phyloP scores from a whole-genome alignment of 2,113 vertebrate genomes.

The Vimba vimba region DNA sequence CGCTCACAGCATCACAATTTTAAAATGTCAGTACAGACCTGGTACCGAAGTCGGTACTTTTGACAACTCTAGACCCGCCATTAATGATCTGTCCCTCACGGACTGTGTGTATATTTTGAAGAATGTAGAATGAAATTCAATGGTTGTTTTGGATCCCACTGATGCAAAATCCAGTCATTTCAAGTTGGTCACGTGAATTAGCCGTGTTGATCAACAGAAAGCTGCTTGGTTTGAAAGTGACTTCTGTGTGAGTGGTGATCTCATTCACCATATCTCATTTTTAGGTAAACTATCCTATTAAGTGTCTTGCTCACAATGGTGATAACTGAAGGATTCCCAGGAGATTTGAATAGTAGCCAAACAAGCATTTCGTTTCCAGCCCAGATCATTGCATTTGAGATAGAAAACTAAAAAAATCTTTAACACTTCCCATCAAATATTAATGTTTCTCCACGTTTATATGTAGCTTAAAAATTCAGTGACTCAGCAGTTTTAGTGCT shows the following conservation, averaged over 20 bases:
- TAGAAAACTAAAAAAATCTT: neutral
- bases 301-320: neutral
- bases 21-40: no score
- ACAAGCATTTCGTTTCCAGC: neutral
- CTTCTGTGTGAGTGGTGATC: neutral
- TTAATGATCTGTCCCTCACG: no score
- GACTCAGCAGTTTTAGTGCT: neutral
- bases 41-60: no score
- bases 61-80: no score
- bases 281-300: neutral
- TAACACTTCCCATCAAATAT: neutral
- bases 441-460: neutral
- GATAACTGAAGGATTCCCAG: neutral
- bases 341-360: neutral
- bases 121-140: neutral
- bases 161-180: neutral
- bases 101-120: neutral
- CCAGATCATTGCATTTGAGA: neutral
- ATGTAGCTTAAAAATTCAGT: conserved; percentile 14
- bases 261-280: neutral
- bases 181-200: neutral
- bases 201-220: neutral
- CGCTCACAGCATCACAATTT: no score
- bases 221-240: neutral
- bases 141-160: neutral